Evolutionary conservation across 2,888 invertebrate genomes (phyloP), one percentile per base, ranked within the genome.

Genomic region (Apantesis nais): DNA sequence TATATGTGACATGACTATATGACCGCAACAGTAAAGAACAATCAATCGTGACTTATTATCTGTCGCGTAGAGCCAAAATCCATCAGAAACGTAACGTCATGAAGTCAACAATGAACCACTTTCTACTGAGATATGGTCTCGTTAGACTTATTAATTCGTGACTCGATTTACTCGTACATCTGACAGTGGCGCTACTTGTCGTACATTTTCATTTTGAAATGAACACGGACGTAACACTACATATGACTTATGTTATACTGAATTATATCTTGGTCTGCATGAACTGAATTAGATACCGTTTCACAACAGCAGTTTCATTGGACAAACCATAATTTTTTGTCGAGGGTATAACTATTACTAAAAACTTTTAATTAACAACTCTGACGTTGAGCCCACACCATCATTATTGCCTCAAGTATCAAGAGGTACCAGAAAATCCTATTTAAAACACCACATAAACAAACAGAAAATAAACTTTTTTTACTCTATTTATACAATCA

Each of bases 41-140:
- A 93, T 93, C 92, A 90, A 92, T 93, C 93, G 93, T 93, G 92
- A 89, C 88, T 91, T 88, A 90, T 89, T 90, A 89, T 89, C 88
- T 86, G 79, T 86, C 84, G 78, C 85, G 74, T 83, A 75, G 84
- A 82, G 85, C 85, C 82, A 83, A 85, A 89, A 91, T 89, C 88
- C 88, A 90, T 90, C 90, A 90, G 85, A 85, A 83, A 84, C 83
- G 81, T 86, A 88, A 84, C 85, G 80, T 87, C 87, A 87, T 85
- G 85, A 88, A 88, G 92, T 89, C 89, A 92, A 93, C 93, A 93
- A 91, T 91, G 87, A 88, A 86, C 92, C 85, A 91, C 94, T 94
- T 94, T 93, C 93, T 93, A 92, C 78, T 61, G 61, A 79, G 81
- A 79, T 83, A 84, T 87, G 84, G 83, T 81, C 80, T 89, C 90